These are phyloP conservation scores for Stigmatopora argus DNA, from an alignment of 2,113 vertebrate genomes.

Conservation along the genomic window DNA sequence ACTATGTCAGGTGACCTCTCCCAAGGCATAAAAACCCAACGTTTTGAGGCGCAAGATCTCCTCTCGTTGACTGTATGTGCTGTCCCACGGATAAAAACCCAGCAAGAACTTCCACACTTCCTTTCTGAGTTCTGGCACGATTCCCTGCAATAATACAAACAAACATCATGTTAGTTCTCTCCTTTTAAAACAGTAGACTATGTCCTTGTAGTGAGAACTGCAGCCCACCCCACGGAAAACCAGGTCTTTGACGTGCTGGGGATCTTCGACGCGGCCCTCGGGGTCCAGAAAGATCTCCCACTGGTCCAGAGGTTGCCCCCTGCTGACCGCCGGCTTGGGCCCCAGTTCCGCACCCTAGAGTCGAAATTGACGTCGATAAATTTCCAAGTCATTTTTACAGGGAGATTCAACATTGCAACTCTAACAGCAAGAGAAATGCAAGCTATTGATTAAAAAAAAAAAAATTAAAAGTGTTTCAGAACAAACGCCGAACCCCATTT, in stretches of 20 bases:
- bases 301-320: conserved; percentile 71
- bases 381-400: neutral
- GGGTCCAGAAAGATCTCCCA: conserved; percentile 78
- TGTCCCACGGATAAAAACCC: conserved; percentile 84
- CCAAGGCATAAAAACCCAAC: conserved; percentile 56
- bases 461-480: no score
- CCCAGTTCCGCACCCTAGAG: conserved; percentile 77
- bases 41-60: conserved; percentile 76
- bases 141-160: conserved; percentile 64
- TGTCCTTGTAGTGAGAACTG: neutral
- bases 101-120: conserved; percentile 88
- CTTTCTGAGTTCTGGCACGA: conserved; percentile 71
- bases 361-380: neutral
- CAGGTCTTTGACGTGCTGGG: conserved; percentile 70
- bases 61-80: conserved; percentile 75
- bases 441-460: no score
- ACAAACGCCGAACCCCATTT: no score
- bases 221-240: conserved; percentile 82
- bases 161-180: neutral
- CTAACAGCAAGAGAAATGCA: no score
- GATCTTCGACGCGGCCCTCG: conserved; percentile 73
- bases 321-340: conserved; percentile 70
- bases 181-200: neutral
- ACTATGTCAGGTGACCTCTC: neutral
- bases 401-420: no score